phyloP scores from a whole-genome alignment of 2,888 invertebrate genomes.

The Machimus atricapillus region DNA sequence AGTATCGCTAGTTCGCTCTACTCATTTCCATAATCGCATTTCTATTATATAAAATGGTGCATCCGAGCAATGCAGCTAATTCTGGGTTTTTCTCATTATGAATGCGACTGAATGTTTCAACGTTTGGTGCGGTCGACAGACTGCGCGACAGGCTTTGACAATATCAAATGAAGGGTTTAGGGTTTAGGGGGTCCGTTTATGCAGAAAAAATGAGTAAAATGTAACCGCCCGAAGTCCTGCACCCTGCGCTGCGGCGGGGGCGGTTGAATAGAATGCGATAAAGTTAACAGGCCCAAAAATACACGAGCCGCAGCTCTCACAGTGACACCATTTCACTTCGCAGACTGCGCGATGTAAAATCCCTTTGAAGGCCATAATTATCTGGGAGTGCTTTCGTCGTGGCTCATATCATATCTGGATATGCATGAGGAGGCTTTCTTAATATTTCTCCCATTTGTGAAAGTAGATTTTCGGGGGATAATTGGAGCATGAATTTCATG shows the following conservation, averaged over 20 bases:
- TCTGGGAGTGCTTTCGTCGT: slow-evolving; percentile 19
- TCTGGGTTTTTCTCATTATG: background rate
- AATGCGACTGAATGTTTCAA: background rate
- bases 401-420: slow-evolving; percentile 5
- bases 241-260: background rate
- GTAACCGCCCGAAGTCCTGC: background rate
- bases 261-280: background rate
- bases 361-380: slow-evolving; percentile 31
- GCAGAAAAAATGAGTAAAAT: background rate
- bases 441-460: slow-evolving; percentile 35
- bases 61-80: background rate
- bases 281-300: background rate
- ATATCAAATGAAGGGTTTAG: background rate
- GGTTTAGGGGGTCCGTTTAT: background rate
- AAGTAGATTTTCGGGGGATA: slow-evolving; percentile 36
- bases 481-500: slow-evolving; percentile 45
- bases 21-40: background rate
- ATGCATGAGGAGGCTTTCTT: slow-evolving; percentile 32
- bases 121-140: background rate
- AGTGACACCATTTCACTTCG: background rate
- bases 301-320: background rate
- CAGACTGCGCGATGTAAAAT: background rate
- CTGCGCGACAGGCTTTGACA: background rate
- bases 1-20: background rate
- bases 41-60: background rate